phyloP scores from a whole-genome alignment of 2,888 invertebrate species.

The Rotaria magnacalcarata region DNA sequence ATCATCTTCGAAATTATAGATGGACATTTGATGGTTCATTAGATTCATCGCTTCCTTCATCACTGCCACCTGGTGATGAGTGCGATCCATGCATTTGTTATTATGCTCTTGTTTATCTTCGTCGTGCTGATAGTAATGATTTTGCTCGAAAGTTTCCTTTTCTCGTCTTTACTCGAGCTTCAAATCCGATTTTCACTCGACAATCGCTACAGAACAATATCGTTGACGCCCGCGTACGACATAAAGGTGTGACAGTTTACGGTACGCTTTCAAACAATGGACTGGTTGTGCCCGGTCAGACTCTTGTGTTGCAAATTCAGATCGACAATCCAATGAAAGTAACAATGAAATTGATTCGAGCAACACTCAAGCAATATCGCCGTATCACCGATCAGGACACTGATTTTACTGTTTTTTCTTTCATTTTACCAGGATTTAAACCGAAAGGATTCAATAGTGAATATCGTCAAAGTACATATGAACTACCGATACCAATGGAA shows the following conservation, averaged over 20 bases:
- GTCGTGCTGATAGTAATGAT: not conserved
- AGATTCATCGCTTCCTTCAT: not conserved
- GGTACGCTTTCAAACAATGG: not conserved
- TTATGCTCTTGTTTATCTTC: constrained; percentile 8
- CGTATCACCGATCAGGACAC: not conserved
- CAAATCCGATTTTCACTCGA: not conserved
- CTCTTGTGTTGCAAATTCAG: not conserved
- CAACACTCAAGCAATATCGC: constrained; percentile 15
- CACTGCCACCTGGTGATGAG: not conserved
- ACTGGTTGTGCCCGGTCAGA: not conserved
- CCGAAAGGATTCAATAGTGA: not conserved
- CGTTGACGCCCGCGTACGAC: not conserved
- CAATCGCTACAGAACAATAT: not conserved
- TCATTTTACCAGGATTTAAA: not conserved
- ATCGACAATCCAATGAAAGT: not conserved
- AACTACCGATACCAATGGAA: not conserved
- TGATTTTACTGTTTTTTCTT: not conserved
- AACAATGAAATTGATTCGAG: not conserved
- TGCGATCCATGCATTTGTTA: not conserved
- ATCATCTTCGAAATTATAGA: not conserved
- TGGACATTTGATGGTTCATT: not conserved
- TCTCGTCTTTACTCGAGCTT: not conserved
- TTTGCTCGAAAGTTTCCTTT: not conserved
- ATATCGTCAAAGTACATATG: constrained; percentile 19
- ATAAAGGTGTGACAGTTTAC: not conserved